Evolutionary conservation across 2,797 vertebrate species (phyloP), one percentile per base, ranked within the genome.

Genomic region (Cephalopachus bancanus): DNA sequence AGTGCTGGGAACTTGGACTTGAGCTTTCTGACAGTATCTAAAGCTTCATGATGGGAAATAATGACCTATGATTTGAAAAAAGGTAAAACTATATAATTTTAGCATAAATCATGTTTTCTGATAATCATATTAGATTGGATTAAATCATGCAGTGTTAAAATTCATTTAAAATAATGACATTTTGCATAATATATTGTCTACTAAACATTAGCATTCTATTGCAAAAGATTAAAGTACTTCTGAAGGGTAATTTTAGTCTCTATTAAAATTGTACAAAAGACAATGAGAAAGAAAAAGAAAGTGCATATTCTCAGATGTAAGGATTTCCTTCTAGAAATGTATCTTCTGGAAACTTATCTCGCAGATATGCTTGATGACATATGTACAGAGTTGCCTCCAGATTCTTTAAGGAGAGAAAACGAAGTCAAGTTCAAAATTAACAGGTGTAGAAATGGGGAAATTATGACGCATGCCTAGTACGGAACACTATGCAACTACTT

Each of bases 121-220:
- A 19, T 84, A 75, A 74, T 90, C 49, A n/a, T 69, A 49, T 86
- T 24, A 92, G 53, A 71, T 71, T 64, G 6, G 30, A 20, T 65
- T 83, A 83, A 91, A 80, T 64, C 17, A 49, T 49, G 2, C 7
- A 37, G 4, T 76, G 22, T 33, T 88, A 19, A 91, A 76, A 59
- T 80, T 14, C 65, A 83, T 37, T 93, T 88, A 80, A 79, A 96
- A 84, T 79, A 95, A 72, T 60, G 24, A 89, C 79, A 0, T 59
- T 91, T 92, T 91, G 8, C 3, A 65, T 92, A 72, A 88, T 81
- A 84, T 44, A n/a, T 91, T 65, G 51, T 24, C 19, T 93, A 80
- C 60, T 80, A 91, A 53, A 87, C 10, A 64, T 79, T 33, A 33
- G 64, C 49, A 74, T 90, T 92, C 20, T 71, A 83, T 49, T 37